Evolutionary conservation across 2,888 invertebrate species (phyloP), one percentile per base, ranked within the genome.

Genomic region (Tenthredo distinguenda): DNA sequence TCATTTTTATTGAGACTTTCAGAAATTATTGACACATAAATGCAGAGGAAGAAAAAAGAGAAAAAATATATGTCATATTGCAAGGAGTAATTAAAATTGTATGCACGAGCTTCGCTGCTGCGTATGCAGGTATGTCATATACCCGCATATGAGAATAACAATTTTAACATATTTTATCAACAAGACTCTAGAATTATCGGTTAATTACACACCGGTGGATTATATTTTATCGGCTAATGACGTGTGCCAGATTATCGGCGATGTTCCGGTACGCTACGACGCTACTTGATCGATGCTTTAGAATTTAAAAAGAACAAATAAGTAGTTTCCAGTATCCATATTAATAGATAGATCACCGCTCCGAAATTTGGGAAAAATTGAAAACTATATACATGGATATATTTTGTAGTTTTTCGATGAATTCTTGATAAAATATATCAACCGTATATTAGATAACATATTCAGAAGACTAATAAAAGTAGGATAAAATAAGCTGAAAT

Each of bases 221-320:
- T 68, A 68, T 15, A 34, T 68, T 68, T 26, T 68, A 68, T 68
- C 68, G 68, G 6, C 34, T 68, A 68, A 68, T 68, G 68, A 68
- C 68, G 68, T 34, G 68, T 34, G 68, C 7, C 12, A 62, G 62
- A 62, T 62, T 62, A 62, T 62, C 26, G 9, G 26, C 21, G 26
- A 4, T 26, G 21, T 62, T 21, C 12, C 55, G 18, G 26, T 26
- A 1, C 26, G 62, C 26, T 58, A 58, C 58, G 6, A 10, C 58
- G 62, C 10, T 62, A 62, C 62, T 62, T 62, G 21, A 26, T 26
- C 62, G 26, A 62, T 21, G 26, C 62, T 62, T 62, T 58, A 58
- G 2, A 58, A 62, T 6, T 21, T 5, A 7, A 58, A 21, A 9
- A 26, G 10, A 62, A 21, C 26, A 21, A 47, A 15, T 43, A 26